A percentile compares a stretch with the other conserved stretches of the same genome.
Conservation (phyloP, 1,140 invertebrate genomes). For the Radopholus similis region DNA sequence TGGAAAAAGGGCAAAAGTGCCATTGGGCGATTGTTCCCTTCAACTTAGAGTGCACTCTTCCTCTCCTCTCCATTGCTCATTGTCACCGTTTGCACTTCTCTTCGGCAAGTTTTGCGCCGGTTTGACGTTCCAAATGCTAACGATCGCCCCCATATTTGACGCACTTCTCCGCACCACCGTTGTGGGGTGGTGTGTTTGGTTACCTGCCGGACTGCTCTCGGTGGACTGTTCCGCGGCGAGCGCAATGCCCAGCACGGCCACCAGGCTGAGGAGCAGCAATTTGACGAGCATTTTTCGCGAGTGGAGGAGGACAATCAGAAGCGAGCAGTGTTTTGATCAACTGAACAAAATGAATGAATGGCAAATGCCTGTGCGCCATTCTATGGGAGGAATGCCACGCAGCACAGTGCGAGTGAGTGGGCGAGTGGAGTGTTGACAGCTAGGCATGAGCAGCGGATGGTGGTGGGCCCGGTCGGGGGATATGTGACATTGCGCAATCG, state of each 20-base stretch:
- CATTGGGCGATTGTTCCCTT: too few species aligned
- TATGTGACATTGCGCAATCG: constrained; percentile 8
- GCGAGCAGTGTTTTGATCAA: neutral
- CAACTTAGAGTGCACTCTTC: too few species aligned
- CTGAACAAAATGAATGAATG: neutral
- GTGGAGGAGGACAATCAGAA: neutral
- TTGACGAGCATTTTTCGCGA: neutral
- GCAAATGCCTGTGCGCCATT: neutral
- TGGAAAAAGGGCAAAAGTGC: too few species aligned
- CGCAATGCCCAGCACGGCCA: neutral
- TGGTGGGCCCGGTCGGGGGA: neutral
- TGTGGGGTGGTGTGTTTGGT: too few species aligned
- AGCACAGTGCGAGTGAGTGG: neutral
- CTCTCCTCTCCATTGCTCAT: too few species aligned
- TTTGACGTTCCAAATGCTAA: too few species aligned
- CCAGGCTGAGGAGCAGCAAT: neutral
- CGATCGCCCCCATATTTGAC: too few species aligned
- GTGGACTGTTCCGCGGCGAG: neutral
- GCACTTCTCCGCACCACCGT: too few species aligned
- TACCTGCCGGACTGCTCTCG: neutral
- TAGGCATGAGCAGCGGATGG: neutral
- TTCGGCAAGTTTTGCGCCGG: too few species aligned
- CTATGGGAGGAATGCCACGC: neutral
- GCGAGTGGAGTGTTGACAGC: neutral
- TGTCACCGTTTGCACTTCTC: too few species aligned